Conservation (phyloP, 2,888 invertebrate species). For the Frankliniella fusca region DNA sequence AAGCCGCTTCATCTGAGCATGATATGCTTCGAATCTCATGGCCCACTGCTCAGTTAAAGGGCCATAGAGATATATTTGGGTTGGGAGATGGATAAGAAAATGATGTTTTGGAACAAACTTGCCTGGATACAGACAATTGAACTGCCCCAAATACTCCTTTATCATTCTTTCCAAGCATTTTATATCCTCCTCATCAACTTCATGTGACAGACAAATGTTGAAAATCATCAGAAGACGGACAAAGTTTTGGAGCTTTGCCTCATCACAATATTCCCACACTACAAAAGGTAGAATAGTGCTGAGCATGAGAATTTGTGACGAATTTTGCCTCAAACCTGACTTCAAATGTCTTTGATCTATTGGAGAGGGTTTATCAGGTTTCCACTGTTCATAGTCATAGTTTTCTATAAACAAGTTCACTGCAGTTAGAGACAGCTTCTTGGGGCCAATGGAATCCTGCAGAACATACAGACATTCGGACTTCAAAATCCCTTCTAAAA, state of each 20-base stretch:
- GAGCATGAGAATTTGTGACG: too few relatives aligned
- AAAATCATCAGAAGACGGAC: too few relatives aligned
- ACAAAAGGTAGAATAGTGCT: neutral
- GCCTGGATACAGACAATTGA: neutral
- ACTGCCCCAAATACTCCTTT: neutral
- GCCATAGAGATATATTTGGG: neutral
- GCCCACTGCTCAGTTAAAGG: too few relatives aligned
- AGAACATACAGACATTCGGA: neutral
- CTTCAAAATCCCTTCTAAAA: neutral
- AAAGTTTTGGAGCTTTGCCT: neutral
- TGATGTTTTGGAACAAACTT: neutral
- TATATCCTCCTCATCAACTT: neutral
- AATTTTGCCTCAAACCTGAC: neutral
- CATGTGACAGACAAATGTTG: too few relatives aligned
- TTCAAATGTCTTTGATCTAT: neutral
- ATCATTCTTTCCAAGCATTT: neutral
- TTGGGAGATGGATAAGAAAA: neutral
- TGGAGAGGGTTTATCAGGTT: neutral
- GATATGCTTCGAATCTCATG: constrained; percentile 1
- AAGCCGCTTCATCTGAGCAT: neutral
- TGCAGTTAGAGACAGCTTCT: neutral
- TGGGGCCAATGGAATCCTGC: neutral
- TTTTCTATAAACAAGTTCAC: neutral
- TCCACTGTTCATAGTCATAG: too few relatives aligned
- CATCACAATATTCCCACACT: neutral